Percentiles rank a stretch among this genome's conserved stretches.
These are phyloP conservation scores for Motacilla alba DNA, from an alignment of 2,113 vertebrate genomes.

Conservation along the genomic window DNA sequence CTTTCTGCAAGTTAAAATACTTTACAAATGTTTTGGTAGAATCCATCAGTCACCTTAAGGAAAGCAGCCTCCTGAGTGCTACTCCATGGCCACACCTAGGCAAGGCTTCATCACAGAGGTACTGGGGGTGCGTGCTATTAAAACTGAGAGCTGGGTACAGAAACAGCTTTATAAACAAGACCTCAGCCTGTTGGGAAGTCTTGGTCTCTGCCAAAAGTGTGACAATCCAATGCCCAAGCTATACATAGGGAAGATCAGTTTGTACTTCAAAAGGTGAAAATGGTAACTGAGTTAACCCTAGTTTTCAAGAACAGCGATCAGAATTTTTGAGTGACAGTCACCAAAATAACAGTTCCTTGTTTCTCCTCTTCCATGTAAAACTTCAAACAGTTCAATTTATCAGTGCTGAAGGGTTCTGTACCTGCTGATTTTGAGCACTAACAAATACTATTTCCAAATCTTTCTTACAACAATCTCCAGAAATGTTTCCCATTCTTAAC, in stretches of 20 bases:
- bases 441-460: background rate
- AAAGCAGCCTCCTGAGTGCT: background rate
- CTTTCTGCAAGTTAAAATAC: background rate
- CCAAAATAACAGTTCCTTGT: background rate
- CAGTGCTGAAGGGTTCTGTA: background rate
- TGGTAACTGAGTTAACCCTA: background rate
- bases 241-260: background rate
- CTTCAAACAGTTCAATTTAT: background rate
- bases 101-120: background rate
- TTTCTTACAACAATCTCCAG: background rate
- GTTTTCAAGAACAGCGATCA: background rate
- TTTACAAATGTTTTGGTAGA: background rate
- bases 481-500: background rate
- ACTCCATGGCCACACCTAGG: background rate
- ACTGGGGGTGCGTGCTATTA: background rate
- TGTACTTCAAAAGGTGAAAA: background rate
- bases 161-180: background rate
- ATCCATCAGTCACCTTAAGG: fast-evolving
- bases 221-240: background rate
- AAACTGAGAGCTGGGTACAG: background rate
- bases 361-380: background rate
- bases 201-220: background rate
- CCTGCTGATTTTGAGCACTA: background rate
- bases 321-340: background rate
- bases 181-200: background rate